These are phyloP conservation scores for Drosophila rellima DNA, from an alignment of 2,888 invertebrate genomes.

Conservation along the genomic window DNA sequence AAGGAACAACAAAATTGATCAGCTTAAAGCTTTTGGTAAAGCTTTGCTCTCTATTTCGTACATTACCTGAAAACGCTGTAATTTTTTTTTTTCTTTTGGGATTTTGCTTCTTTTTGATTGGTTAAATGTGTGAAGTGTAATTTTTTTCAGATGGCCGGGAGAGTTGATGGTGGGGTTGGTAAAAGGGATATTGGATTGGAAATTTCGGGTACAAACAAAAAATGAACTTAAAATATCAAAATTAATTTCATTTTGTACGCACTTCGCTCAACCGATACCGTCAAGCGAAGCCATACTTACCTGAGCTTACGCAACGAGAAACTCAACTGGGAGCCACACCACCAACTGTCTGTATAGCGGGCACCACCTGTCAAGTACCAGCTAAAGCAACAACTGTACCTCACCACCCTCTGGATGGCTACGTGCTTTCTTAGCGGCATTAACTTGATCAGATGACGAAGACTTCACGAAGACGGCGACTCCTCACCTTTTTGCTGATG, in stretches of 20 bases:
- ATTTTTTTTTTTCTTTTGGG: constrained; percentile 34
- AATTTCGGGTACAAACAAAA: constrained; percentile 52
- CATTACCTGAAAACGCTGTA: constrained; percentile 73
- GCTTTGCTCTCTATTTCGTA: constrained; percentile 38
- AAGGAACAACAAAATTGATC: constrained; percentile 36
- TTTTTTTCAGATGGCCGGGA: constrained; percentile 24
- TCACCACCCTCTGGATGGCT: constrained; percentile 58
- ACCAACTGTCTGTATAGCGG: constrained; percentile 19
- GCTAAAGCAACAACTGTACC: constrained; percentile 61
- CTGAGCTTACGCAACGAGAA: constrained; percentile 44
- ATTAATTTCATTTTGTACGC: constrained; percentile 71
- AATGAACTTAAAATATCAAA: constrained; percentile 69
- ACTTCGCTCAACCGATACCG: constrained; percentile 87
- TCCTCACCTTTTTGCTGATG: constrained; percentile 1
- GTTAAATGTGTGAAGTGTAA: constrained; percentile 10
- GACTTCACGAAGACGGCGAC: not conserved
- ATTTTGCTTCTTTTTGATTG: constrained; percentile 12
- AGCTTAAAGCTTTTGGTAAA: constrained; percentile 28
- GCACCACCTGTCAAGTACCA: constrained; percentile 40
- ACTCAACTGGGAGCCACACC: not conserved
- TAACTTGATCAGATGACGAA: constrained; percentile 40
- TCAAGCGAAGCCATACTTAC: constrained; percentile 87
- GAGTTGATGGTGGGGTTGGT: constrained; percentile 7
- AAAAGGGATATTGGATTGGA: constrained; percentile 8
- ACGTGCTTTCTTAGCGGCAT: constrained; percentile 59